Percentiles rank a stretch among this genome's conserved stretches.
These are phyloP conservation scores for Mimachlamys varia DNA, from an alignment of 2,888 invertebrate species.

Conservation along the genomic window DNA sequence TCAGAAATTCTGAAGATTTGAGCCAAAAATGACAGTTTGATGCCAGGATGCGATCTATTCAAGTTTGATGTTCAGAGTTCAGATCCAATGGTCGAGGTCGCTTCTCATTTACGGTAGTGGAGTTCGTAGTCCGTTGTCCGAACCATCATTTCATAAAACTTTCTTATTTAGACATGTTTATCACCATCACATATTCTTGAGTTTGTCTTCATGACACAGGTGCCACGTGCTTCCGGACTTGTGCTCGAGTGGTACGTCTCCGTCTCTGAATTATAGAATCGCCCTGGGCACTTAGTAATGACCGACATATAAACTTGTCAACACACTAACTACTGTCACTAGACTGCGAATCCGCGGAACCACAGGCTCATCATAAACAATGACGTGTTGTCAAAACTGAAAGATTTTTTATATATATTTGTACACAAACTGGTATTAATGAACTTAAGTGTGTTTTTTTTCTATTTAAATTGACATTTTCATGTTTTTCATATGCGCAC, in stretches of 20 bases:
- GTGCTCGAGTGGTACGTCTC: not conserved
- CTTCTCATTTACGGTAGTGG: not conserved
- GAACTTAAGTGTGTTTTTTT: too few relatives aligned
- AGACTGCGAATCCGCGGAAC: not conserved
- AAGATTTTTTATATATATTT: not conserved
- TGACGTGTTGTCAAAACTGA: not conserved
- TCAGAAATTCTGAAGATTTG: not conserved
- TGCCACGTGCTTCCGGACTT: slow-evolving; percentile 32
- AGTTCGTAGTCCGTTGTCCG: not conserved
- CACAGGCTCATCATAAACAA: slow-evolving; percentile 22
- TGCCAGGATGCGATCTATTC: not conserved
- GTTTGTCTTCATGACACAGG: slow-evolving; percentile 24
- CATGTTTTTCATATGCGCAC: too few relatives aligned
- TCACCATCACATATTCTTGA: slow-evolving; percentile 7
- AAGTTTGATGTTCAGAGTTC: not conserved
- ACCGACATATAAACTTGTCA: slow-evolving; percentile 21
- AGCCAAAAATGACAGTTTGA: not conserved
- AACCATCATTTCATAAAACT: slow-evolving; percentile 10
- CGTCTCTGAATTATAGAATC: slow-evolving; percentile 35
- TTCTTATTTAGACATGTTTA: slow-evolving; percentile 13
- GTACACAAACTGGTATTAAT: not conserved
- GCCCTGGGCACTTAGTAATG: not conserved
- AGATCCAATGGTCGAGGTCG: not conserved
- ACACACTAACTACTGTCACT: slow-evolving; percentile 15
- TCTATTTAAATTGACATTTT: too few relatives aligned